Conservation (phyloP, 2,888 invertebrate species). For the Heteropelma amictum region DNA sequence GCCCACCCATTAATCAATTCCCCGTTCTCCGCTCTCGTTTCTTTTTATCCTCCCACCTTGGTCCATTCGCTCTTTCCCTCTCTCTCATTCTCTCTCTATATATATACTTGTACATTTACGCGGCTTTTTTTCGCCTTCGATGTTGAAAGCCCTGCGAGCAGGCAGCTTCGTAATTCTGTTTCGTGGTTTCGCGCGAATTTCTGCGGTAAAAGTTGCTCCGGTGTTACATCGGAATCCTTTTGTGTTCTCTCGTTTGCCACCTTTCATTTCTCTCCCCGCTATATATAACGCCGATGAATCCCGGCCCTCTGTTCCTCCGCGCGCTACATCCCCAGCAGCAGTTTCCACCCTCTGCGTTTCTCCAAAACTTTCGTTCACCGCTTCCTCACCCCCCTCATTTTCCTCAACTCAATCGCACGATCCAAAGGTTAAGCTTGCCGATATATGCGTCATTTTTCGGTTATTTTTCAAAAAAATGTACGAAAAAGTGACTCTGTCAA, state of each 20-base stretch:
- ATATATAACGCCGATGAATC: conserved; percentile 23
- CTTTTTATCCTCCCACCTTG: conserved; percentile 26
- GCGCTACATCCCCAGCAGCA: neutral
- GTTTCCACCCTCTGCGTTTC: conserved; percentile 1
- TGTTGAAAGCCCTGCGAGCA: conserved; percentile 27
- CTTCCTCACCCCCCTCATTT: conserved; percentile 22
- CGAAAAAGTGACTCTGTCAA: too few species aligned
- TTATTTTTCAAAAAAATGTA: too few species aligned
- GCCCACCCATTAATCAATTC: conserved; percentile 70
- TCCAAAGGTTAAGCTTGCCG: too few species aligned
- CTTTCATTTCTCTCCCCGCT: conserved; percentile 61
- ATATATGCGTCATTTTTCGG: too few species aligned
- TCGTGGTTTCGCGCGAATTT: conserved; percentile 64
- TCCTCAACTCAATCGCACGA: conserved; percentile 3
- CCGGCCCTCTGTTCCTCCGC: neutral
- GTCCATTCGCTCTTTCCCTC: neutral
- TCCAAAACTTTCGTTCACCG: conserved; percentile 7
- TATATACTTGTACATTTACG: conserved; percentile 5
- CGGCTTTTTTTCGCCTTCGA: neutral
- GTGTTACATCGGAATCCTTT: conserved; percentile 69
- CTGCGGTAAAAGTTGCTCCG: conserved; percentile 68
- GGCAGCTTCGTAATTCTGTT: conserved; percentile 67
- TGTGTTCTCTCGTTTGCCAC: conserved; percentile 61
- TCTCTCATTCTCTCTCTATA: neutral
- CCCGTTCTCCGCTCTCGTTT: too few species aligned